Conservation (phyloP, 2,888 invertebrate species). For the Dysmachus trigonus region DNA sequence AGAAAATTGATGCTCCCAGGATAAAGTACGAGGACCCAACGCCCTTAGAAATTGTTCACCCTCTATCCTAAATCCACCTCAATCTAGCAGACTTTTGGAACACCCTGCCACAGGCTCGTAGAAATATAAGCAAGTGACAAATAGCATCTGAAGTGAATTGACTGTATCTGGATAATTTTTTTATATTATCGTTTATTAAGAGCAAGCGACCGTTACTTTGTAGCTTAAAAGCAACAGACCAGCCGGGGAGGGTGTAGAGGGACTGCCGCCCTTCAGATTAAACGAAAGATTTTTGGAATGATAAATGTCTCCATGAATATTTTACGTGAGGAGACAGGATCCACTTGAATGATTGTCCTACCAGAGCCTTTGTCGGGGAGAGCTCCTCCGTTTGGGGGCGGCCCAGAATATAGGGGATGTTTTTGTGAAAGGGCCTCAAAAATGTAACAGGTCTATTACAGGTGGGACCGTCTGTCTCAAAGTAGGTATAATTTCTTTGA, state of each 20-base stretch:
- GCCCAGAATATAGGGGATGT: no score
- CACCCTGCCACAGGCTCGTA: background rate
- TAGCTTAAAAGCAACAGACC: background rate
- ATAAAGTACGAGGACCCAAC: background rate
- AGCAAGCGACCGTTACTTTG: background rate
- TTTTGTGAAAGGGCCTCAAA: background rate
- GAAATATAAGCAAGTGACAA: background rate
- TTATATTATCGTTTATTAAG: background rate
- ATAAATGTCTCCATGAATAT: background rate
- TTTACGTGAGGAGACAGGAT: background rate
- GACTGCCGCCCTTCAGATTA: background rate
- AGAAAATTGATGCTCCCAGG: background rate
- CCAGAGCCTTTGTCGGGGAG: background rate
- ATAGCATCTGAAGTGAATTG: background rate
- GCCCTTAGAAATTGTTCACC: background rate
- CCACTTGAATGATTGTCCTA: background rate
- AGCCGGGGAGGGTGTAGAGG: no score
- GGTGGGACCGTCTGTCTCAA: background rate
- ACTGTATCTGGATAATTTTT: background rate
- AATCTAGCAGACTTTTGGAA: background rate
- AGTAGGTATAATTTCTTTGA: background rate
- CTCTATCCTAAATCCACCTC: background rate
- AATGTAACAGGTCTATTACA: background rate
- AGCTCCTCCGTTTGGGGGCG: no score
- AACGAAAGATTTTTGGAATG: background rate